These are phyloP conservation scores for Numenius phaeopus DNA, from an alignment of 2,797 vertebrate species.

Conservation along the genomic window DNA sequence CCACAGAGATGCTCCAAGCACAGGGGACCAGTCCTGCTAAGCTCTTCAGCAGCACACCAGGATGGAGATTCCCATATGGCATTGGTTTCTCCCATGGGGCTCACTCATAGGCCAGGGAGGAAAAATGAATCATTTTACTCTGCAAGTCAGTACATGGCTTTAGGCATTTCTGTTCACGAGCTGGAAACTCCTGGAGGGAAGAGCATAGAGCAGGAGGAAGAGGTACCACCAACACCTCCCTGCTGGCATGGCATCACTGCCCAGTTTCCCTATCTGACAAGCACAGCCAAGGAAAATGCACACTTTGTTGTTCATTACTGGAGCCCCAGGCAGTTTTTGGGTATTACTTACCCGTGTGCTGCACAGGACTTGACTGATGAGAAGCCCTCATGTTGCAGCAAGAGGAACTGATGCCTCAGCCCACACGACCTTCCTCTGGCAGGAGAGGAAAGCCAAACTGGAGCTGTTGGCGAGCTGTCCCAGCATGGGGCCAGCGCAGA, in stretches of 20 bases:
- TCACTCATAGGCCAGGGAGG: not conserved
- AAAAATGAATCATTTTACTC: not conserved
- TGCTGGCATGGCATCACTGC: not conserved
- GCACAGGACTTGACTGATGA: not conserved
- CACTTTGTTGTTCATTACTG: not conserved
- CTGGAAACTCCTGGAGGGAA: not conserved
- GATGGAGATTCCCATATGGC: not conserved
- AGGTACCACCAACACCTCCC: not conserved
- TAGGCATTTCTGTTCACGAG: accelerated
- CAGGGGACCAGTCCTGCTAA: not conserved
- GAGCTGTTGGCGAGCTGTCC: not conserved
- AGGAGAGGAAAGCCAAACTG: not conserved
- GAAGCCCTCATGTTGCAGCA: not conserved
- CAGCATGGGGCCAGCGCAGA: accelerated
- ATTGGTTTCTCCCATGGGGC: accelerated
- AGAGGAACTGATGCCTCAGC: accelerated
- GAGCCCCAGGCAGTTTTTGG: not conserved
- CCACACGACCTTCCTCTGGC: accelerated
- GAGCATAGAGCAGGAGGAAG: not conserved
- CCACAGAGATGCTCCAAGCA: not conserved
- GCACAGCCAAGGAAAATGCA: not conserved
- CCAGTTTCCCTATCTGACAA: not conserved
- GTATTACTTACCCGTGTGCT: accelerated
- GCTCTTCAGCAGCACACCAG: not conserved
- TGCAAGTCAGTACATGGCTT: accelerated